phyloP scores from a whole-genome alignment of 2,888 invertebrate species.

The Malthinus flaveolus region DNA sequence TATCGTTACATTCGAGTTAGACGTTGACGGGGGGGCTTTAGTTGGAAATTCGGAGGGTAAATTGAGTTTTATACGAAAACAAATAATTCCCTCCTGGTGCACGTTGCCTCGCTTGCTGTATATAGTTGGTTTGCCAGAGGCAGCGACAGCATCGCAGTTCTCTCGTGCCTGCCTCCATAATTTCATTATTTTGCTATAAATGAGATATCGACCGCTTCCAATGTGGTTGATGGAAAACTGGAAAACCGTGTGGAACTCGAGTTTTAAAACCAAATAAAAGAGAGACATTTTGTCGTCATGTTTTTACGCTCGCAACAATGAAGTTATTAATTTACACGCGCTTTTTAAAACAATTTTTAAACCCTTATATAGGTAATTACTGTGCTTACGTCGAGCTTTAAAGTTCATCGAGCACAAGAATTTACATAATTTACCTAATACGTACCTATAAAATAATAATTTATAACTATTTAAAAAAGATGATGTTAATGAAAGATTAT shows the following conservation, averaged over 20 bases:
- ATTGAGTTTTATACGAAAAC: conserved; percentile 6
- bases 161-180: conserved; percentile 39
- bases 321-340: too few relatives aligned
- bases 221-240: conserved; percentile 24
- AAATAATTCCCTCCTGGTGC: conserved; percentile 17
- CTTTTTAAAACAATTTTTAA: too few relatives aligned
- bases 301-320: not conserved
- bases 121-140: conserved; percentile 24
- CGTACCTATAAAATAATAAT: too few relatives aligned
- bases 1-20: conserved; percentile 1
- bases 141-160: conserved; percentile 24
- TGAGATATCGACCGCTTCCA: conserved; percentile 46
- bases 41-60: conserved; percentile 7
- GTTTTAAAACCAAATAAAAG: conserved; percentile 13
- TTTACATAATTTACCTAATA: too few relatives aligned
- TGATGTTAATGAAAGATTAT: conserved; percentile 3
- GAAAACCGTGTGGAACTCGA: conserved; percentile 2
- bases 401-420: too few relatives aligned
- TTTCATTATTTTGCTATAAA: conserved; percentile 50
- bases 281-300: not conserved
- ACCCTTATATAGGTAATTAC: too few relatives aligned
- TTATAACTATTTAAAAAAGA: not conserved
- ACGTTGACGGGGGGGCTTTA: not conserved
- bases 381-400: too few relatives aligned
- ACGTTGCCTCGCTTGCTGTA: conserved; percentile 1